Conservation (phyloP, 2,888 invertebrate genomes). For the Parnassius glacialis region DNA sequence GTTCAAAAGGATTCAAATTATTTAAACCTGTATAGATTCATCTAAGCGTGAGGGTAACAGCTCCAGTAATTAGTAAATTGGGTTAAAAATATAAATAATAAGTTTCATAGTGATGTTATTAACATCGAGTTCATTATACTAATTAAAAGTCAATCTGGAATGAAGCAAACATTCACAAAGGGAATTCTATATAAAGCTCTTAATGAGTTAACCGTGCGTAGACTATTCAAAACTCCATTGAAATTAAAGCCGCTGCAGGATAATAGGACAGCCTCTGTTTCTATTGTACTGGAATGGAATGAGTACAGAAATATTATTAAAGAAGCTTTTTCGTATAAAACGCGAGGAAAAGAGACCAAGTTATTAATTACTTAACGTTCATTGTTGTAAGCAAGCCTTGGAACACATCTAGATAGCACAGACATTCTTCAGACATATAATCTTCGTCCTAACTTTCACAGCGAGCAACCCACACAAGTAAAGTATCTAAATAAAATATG, state of each 20-base stretch:
- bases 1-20: too few relatives aligned
- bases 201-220: conserved; percentile 22
- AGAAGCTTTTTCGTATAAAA: neutral
- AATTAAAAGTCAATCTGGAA: neutral
- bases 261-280: conserved; percentile 14
- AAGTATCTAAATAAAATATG: too few relatives aligned
- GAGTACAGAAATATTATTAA: neutral
- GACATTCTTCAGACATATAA: too few relatives aligned
- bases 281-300: conserved; percentile 1
- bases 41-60: too few relatives aligned
- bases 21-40: too few relatives aligned
- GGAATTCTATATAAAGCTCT: conserved; percentile 6
- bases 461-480: too few relatives aligned
- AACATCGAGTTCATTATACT: neutral
- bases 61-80: too few relatives aligned
- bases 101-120: neutral
- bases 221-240: conserved; percentile 13
- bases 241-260: conserved; percentile 7
- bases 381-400: too few relatives aligned
- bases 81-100: too few relatives aligned
- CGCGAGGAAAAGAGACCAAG: neutral
- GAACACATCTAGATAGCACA: too few relatives aligned
- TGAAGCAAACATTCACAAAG: neutral
- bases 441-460: too few relatives aligned
- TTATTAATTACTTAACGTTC: too few relatives aligned